phyloP scores from a whole-genome alignment of 1,140 invertebrate species.

The Ruditapes philippinarum region DNA sequence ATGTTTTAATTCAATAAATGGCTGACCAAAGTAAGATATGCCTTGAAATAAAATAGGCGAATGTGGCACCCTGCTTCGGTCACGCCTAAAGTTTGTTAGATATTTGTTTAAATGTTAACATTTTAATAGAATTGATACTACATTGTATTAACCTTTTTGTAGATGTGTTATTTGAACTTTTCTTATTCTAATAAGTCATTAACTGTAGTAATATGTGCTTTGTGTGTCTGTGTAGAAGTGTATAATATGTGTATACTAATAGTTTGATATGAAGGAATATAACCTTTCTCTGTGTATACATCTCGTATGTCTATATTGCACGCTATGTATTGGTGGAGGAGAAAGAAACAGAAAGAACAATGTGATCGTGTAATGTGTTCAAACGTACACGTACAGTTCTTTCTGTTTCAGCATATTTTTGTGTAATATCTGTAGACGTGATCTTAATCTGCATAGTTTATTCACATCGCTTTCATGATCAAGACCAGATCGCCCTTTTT shows the following conservation, averaged over 20 bases:
- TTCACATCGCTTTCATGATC: constrained; percentile 22
- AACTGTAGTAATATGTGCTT: not conserved
- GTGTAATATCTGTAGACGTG: not conserved
- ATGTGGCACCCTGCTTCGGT: too few species aligned
- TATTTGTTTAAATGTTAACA: too few species aligned
- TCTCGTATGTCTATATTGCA: constrained; percentile 15
- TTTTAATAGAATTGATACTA: too few species aligned
- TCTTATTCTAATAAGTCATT: not conserved
- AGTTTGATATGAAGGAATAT: not conserved
- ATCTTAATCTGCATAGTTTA: not conserved
- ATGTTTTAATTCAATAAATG: too few species aligned
- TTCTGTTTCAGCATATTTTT: not conserved
- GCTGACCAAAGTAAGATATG: too few species aligned
- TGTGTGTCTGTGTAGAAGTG: not conserved
- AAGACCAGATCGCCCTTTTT: too few species aligned
- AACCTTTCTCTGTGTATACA: not conserved
- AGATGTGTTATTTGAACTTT: not conserved
- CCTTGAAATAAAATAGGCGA: too few species aligned
- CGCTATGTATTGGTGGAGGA: not conserved
- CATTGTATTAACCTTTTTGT: too few species aligned
- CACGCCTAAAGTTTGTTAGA: too few species aligned
- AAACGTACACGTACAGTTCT: not conserved
- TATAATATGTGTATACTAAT: not conserved
- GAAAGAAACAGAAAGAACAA: not conserved
- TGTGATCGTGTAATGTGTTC: too few species aligned